Evolutionary conservation across 1,140 invertebrate genomes (phyloP).

Genomic region (Drosophila carrolli): DNA sequence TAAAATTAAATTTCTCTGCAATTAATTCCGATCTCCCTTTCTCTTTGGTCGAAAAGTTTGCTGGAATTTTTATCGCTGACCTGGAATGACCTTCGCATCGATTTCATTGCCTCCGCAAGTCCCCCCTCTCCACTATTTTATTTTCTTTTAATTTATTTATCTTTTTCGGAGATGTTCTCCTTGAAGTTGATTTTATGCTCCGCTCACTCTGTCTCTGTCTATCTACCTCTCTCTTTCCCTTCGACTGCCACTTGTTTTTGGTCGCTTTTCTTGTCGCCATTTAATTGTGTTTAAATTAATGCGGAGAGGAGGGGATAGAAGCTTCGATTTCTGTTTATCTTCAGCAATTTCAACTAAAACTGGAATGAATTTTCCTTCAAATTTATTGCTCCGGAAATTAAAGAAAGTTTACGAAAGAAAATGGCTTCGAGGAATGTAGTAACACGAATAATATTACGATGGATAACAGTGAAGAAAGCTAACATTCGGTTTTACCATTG

Average conservation of each 20-base stretch:
- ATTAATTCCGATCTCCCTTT: conserved; percentile 46
- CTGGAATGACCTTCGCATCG: conserved; percentile 45
- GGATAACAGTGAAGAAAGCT: not conserved
- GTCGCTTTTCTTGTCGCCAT: conserved; percentile 36
- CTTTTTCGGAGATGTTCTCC: conserved; percentile 20
- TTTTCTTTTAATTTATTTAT: conserved; percentile 58
- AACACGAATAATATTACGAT: too few species aligned
- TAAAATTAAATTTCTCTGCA: conserved; percentile 52
- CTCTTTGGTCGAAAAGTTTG: conserved; percentile 5
- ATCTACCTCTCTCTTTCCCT: conserved; percentile 10
- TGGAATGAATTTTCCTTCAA: conserved; percentile 35
- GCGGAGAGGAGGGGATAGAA: not conserved
- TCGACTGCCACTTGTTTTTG: conserved; percentile 12
- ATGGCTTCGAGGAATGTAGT: not conserved
- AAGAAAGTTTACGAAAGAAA: conserved; percentile 6
- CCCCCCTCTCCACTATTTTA: conserved; percentile 7
- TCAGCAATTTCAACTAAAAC: conserved; percentile 27
- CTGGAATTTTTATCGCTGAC: conserved; percentile 56
- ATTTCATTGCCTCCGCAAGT: conserved; percentile 15
- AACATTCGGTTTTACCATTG: not conserved
- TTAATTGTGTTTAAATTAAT: conserved; percentile 57
- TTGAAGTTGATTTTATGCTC: conserved; percentile 44
- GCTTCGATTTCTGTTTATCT: conserved; percentile 53
- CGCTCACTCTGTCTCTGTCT: conserved; percentile 7
- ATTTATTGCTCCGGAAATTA: conserved; percentile 37